Base-by-base conservation (phyloP, 2,888 invertebrate genomes). In the Liposcelis brunnea region DNA sequence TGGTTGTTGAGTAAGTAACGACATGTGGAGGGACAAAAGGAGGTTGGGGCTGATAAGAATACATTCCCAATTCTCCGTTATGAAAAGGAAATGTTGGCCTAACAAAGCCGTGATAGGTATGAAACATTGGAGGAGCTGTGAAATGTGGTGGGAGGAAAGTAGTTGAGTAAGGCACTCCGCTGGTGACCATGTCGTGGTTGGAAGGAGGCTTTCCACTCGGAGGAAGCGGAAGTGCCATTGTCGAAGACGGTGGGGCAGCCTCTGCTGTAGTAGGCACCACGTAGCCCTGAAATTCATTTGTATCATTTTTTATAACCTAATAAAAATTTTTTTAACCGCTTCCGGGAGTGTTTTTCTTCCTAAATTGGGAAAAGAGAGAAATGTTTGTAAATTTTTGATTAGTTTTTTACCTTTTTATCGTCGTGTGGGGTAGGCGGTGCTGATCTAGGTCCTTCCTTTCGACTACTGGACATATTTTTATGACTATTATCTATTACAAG, bases 51-150 rank as follows among this genome's bases (percentile, higher is more conserved):
- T 44, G 44, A 12, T 43, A 48, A n/a, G 47, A 47, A 40, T 46
- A 43, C 53, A 70, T 59, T 26, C 26, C 26, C 49, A 70, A 58
- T 49, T 71, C 71, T 48, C 70, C 70, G 52, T 71, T 71, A 49
- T 68, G 68, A 43, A 49, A 49, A 18, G 46, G 48, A 42, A 26
- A 48, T 5, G 46, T 31, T 2, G 48, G 33, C 21, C 48, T 33
- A 19, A 48, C 46, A 44, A 46, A 48, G 10, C n/a, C 43, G 33
- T 6, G 46, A 44, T 21, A 35, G 43, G 33, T 43, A 46, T 37
- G 40, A 36, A 34, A 43, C 45, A 42, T 44, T 4, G 36, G 46
- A 36, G 18, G 43, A 34, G 7, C 46, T 31, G 12, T 38, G 26
- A 38, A 46, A 44, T n/a, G 47, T 42, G 2, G 44, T 15, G n/a